Conservation (phyloP, 2,888 invertebrate species). For the Amiota minor region DNA sequence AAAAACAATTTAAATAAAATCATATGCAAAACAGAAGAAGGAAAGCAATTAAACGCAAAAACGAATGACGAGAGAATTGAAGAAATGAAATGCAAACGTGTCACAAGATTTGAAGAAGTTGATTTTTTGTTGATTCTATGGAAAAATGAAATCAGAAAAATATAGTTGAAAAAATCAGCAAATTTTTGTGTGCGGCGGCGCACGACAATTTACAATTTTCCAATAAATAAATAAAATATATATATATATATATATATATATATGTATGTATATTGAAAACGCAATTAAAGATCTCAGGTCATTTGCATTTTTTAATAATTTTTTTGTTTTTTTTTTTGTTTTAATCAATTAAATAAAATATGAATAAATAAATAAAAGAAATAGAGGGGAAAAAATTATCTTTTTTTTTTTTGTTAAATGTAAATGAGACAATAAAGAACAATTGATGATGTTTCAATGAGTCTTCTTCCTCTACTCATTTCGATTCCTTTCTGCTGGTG, state of each 20-base stretch:
- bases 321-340: too few relatives aligned
- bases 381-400: too few relatives aligned
- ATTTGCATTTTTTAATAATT: not conserved
- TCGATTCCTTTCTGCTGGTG: not conserved
- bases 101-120: too few relatives aligned
- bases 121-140: too few relatives aligned
- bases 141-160: constrained; percentile 1
- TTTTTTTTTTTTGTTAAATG: too few relatives aligned
- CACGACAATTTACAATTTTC: not conserved
- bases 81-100: constrained; percentile 1
- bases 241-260: not conserved
- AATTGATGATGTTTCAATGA: not conserved
- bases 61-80: not conserved
- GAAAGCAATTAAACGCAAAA: constrained; percentile 6
- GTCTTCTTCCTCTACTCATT: not conserved
- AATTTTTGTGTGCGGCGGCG: constrained; percentile 16
- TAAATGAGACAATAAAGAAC: not conserved
- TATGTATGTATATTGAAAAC: not conserved
- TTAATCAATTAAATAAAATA: not conserved
- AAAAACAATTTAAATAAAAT: constrained; percentile 6
- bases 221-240: not conserved
- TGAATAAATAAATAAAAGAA: not conserved
- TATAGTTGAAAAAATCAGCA: not conserved
- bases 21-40: not conserved
- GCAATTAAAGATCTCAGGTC: not conserved